These are phyloP conservation scores for Drosophila athabasca DNA, from an alignment of 1,140 invertebrate genomes.

Conservation along the genomic window DNA sequence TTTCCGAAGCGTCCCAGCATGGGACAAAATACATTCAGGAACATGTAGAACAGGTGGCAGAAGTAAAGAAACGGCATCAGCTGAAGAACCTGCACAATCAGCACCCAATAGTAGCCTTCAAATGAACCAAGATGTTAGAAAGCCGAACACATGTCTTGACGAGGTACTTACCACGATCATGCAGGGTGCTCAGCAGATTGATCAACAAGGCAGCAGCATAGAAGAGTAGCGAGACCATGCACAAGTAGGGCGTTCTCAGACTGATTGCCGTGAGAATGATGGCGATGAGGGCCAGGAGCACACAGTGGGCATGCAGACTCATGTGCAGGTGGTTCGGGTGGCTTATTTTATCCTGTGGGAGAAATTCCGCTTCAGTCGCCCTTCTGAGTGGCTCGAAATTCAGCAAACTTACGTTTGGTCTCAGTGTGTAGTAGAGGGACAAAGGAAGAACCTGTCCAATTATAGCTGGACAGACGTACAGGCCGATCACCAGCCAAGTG, in stretches of 20 bases:
- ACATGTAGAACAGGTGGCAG: constrained; percentile 87
- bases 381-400: constrained; percentile 55
- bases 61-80: constrained; percentile 84
- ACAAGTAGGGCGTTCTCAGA: constrained; percentile 69
- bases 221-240: constrained; percentile 73
- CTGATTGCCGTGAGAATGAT: constrained; percentile 59
- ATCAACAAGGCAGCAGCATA: constrained; percentile 62
- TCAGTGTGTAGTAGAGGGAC: constrained; percentile 83
- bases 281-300: constrained; percentile 59
- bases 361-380: background rate
- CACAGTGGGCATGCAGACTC: constrained; percentile 68
- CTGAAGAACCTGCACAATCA: constrained; percentile 82
- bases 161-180: constrained; percentile 85
- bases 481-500: constrained; percentile 86
- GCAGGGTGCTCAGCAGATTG: constrained; percentile 63
- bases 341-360: constrained; percentile 55
- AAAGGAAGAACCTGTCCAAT: constrained; percentile 73
- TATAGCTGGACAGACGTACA: constrained; percentile 85
- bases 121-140: background rate
- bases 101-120: constrained; percentile 83
- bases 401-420: constrained; percentile 61
- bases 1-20: constrained; percentile 88
- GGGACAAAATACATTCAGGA: constrained; percentile 88
- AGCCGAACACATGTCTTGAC: background rate
- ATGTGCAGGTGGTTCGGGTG: constrained; percentile 68